A percentile compares a stretch with the other conserved stretches of the same genome.
Conservation (phyloP, 2,797 vertebrate species). For the Lateolabrax maculatus region DNA sequence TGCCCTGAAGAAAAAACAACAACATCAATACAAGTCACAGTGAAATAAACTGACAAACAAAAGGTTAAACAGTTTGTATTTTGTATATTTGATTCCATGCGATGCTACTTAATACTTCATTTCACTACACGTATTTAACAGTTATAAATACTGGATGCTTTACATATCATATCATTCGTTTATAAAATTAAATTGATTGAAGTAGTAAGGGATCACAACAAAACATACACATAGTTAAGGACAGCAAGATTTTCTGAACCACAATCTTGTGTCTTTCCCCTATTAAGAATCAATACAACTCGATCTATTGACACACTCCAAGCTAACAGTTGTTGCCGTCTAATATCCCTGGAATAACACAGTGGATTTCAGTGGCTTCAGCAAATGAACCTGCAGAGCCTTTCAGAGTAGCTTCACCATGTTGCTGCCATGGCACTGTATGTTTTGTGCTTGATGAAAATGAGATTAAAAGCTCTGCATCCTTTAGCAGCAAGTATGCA, state of each 20-base stretch:
- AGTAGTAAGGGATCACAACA: no score
- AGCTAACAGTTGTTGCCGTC: neutral
- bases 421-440: conserved; percentile 26
- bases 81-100: neutral
- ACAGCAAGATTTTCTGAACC: conserved; percentile 3
- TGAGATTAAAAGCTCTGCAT: conserved; percentile 52
- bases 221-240: no score
- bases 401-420: neutral
- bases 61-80: neutral
- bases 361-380: neutral
- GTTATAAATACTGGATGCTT: no score
- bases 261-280: neutral
- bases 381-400: neutral
- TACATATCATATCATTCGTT: no score
- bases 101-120: neutral
- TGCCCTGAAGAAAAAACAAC: conserved; percentile 74
- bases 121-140: no score
- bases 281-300: neutral
- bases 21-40: neutral
- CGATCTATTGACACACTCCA: neutral
- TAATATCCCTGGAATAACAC: neutral
- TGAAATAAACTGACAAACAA: neutral
- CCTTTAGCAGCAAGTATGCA: conserved; percentile 56
- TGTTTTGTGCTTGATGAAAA: conserved; percentile 56
- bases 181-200: no score